These are phyloP conservation scores for Gallinago media DNA, from an alignment of 2,113 vertebrate species.

Conservation along the genomic window DNA sequence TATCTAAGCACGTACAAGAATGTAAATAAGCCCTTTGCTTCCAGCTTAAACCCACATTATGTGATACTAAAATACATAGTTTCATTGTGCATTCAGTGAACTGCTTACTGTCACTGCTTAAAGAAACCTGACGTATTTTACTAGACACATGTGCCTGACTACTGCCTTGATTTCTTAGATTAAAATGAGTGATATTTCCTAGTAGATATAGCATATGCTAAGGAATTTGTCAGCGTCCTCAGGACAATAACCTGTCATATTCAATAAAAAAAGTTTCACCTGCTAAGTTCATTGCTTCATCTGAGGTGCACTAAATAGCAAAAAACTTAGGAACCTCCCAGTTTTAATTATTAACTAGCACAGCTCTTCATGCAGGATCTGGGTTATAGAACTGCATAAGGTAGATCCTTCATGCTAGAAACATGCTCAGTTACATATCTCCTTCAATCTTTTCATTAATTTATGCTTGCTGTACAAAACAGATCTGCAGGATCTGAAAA, in stretches of 20 bases:
- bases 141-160: neutral
- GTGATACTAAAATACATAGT: neutral
- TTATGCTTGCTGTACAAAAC: neutral
- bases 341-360: neutral
- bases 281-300: neutral
- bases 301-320: neutral
- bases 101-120: neutral
- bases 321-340: neutral
- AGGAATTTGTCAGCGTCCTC: neutral
- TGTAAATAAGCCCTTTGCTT: neutral
- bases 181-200: neutral
- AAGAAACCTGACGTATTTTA: neutral
- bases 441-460: neutral
- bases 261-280: neutral
- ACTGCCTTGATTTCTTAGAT: neutral
- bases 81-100: neutral
- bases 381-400: neutral
- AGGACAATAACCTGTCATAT: neutral
- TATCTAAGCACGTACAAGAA: neutral
- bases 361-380: neutral
- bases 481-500: neutral
- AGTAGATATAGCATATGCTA: neutral
- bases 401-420: neutral
- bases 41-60: neutral
- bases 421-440: neutral